Evolutionary conservation across 2,888 invertebrate genomes (phyloP), one percentile per base, ranked within the genome.

Genomic region (Anoncus sp.): DNA sequence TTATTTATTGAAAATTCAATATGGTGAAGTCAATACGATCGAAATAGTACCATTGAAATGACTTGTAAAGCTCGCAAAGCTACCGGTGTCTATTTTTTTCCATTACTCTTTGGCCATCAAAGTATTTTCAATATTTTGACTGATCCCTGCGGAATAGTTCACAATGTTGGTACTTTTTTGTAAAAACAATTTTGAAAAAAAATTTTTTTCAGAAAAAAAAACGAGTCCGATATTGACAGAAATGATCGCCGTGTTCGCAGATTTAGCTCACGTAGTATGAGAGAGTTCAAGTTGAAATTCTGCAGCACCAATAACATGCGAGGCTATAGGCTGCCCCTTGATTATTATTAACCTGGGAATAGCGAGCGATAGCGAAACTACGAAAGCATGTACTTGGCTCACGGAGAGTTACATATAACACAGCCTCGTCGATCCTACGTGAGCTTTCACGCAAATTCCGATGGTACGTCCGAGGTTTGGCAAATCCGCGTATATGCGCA

Each of bases 381-480:
- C 49, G 66, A 40, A 53, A 35, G 31, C 16, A n/a, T 24, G 63
- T 40, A 20, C 66, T 59, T 45, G 66, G 27, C 47, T 59, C 51
- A 31, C 51, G 31, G 14, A n/a, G 59, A n/a, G 40, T 40, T 24
- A 35, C 49, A 22, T 38, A 66, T 27, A 40, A 53, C 51, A 18
- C 24, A 16, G n/a, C 16, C 9, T 27, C 24, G 45, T 62, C 66
- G 71, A 55, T 71, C 43, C 24, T 18, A 31, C 53, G 60, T 62
- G 53, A 55, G 71, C 55, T 76, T 70, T 75, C 63, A 55, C 51
- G 65, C 57, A 72, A 63, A 79, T 73, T 63, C 67, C 75, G 45
- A 63, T 63, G 60, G 63, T 74, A 75, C 49, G 79, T 77, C 74
- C 72, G 74, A 77, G 65, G 63, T 70, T 79, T 67, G 69, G 71